A percentile compares a stretch with the other conserved stretches of the same genome.
phyloP scores from a whole-genome alignment of 2,888 invertebrate species.

The Pediacus dermestoides region DNA sequence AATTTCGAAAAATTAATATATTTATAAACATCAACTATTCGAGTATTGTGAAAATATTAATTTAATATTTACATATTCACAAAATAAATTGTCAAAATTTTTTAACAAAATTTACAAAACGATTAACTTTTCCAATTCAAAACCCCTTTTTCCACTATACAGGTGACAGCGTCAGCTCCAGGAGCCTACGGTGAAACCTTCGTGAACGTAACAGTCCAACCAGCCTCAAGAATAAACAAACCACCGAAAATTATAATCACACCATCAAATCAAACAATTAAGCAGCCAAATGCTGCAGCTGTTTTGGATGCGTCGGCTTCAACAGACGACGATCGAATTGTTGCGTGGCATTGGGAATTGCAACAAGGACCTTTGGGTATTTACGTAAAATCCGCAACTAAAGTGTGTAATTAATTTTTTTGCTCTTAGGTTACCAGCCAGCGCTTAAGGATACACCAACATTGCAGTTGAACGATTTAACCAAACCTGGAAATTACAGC shows the following conservation, averaged over 20 bases:
- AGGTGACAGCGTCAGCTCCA: slow-evolving; percentile 72
- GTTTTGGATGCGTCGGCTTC: slow-evolving; percentile 75
- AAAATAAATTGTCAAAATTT: neutral
- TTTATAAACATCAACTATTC: neutral
- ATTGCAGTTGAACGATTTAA: slow-evolving; percentile 77
- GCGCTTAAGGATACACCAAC: slow-evolving; percentile 76
- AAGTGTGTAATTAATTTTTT: slow-evolving; percentile 35
- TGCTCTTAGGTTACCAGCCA: slow-evolving; percentile 76
- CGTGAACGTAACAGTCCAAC: slow-evolving; percentile 86
- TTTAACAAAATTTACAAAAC: neutral
- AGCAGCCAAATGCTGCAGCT: slow-evolving; percentile 84
- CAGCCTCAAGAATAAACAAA: slow-evolving; percentile 78
- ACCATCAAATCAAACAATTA: slow-evolving; percentile 80
- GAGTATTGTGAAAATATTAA: neutral
- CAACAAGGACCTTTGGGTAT: slow-evolving; percentile 73
- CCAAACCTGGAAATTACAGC: slow-evolving; percentile 83
- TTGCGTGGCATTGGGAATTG: slow-evolving; percentile 89
- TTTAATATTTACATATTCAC: neutral
- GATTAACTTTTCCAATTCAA: neutral
- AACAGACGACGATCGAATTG: slow-evolving; percentile 76
- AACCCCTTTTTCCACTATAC: slow-evolving; percentile 14
- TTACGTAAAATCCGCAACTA: slow-evolving; percentile 3
- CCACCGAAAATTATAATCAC: slow-evolving; percentile 83
- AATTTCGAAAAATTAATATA: too few relatives aligned
- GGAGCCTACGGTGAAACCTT: slow-evolving; percentile 75